phyloP scores from a whole-genome alignment of 1,140 invertebrate genomes.

The Cryptotermes secundus region DNA sequence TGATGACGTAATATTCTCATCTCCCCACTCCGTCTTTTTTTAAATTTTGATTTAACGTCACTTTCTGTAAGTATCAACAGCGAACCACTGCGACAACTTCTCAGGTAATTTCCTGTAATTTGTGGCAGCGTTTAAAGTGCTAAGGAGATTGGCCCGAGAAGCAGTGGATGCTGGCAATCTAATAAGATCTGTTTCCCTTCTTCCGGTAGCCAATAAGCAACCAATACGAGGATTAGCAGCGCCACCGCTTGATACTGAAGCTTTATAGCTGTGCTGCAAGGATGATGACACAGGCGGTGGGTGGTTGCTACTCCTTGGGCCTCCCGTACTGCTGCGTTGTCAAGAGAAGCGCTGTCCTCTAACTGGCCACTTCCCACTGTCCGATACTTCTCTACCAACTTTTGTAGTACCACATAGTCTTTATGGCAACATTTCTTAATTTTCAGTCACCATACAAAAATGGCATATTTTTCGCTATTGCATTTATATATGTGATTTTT shows the following conservation, averaged over 20 bases:
- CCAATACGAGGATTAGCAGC: slow-evolving; percentile 18
- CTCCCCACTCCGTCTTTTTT: too few species aligned
- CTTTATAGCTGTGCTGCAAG: background rate
- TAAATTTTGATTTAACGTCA: too few species aligned
- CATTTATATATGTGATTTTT: background rate
- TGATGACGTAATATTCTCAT: too few species aligned
- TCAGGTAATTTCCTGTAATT: too few species aligned
- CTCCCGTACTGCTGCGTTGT: background rate
- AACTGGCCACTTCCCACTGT: too few species aligned
- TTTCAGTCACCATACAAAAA: background rate
- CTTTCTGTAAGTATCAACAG: too few species aligned
- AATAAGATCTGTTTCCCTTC: background rate
- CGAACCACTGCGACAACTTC: too few species aligned
- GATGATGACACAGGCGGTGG: background rate
- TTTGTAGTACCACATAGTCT: too few species aligned
- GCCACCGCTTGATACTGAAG: background rate
- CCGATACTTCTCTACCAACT: background rate
- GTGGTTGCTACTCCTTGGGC: background rate
- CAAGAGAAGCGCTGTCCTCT: background rate
- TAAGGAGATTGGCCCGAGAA: background rate
- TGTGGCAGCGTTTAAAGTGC: too few species aligned
- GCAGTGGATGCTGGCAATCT: background rate
- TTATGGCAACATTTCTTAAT: background rate
- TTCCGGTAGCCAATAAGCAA: slow-evolving; percentile 5
- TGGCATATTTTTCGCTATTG: background rate